phyloP scores from a whole-genome alignment of 2,113 vertebrate species.

The Penelope pileata region DNA sequence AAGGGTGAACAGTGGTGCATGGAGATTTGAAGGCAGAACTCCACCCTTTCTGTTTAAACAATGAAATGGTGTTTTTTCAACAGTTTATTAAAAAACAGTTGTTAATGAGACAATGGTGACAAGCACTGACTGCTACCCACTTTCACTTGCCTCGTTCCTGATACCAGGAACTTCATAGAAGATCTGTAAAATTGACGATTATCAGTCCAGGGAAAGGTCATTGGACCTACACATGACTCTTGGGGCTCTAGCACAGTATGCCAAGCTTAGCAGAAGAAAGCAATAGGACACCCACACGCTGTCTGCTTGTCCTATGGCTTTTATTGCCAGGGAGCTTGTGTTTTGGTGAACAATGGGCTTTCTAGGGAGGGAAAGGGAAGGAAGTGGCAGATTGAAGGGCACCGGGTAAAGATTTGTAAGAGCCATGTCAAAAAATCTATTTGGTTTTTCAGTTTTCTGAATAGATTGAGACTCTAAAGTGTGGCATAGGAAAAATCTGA shows the following conservation, averaged over 20 bases:
- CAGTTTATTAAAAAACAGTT: background rate
- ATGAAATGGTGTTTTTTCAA: background rate
- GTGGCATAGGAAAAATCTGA: slow-evolving; percentile 36
- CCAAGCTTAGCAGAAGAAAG: background rate
- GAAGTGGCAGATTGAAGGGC: slow-evolving; percentile 72
- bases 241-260: background rate
- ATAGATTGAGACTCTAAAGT: slow-evolving; percentile 17
- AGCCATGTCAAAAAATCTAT: background rate
- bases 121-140: background rate
- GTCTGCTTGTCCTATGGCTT: background rate
- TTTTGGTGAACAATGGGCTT: slow-evolving; percentile 36
- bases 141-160: background rate
- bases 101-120: background rate
- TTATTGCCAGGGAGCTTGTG: background rate
- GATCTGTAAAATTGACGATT: background rate
- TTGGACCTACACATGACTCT: background rate
- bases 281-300: background rate
- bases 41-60: no score
- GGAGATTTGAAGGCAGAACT: background rate
- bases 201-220: background rate
- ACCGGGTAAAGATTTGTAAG: slow-evolving; percentile 64
- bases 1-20: fast-evolving
- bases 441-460: slow-evolving; percentile 41
- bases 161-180: background rate
- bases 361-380: background rate